Conservation (phyloP, 92 coral and sea anemone species). For the Paramuricea clavata region DNA sequence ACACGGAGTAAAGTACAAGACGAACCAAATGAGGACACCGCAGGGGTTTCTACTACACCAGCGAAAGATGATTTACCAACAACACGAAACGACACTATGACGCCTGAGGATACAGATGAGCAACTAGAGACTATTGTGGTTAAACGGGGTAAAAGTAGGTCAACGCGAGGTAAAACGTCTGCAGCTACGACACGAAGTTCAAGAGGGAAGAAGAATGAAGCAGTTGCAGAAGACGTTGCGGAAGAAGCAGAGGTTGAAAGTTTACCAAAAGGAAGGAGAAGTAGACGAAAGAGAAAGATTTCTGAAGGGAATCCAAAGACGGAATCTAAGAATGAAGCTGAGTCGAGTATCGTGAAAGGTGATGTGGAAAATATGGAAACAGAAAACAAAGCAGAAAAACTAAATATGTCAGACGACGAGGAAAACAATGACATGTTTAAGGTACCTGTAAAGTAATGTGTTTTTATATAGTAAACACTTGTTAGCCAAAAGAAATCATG, state of each 20-base stretch:
- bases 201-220: constrained; percentile 29
- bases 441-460: not conserved
- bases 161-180: constrained; percentile 20
- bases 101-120: not conserved
- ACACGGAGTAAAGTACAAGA: not conserved
- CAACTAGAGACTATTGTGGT: not conserved
- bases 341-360: not conserved
- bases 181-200: constrained; percentile 40
- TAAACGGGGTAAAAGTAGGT: constrained; percentile 18
- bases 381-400: not conserved
- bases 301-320: not conserved
- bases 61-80: not conserved
- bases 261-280: not conserved
- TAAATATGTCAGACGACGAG: not conserved
- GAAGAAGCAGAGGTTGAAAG: not conserved
- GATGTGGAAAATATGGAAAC: not conserved
- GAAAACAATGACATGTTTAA: not conserved
- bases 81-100: not conserved
- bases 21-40: not conserved
- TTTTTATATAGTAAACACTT: too few relatives aligned
- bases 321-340: not conserved
- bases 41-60: not conserved
- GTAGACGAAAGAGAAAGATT: constrained; percentile 8
- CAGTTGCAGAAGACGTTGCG: not conserved
- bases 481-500: too few relatives aligned